These are phyloP conservation scores for Argyresthia goedartella DNA, from an alignment of 2,888 invertebrate species.

Conservation along the genomic window DNA sequence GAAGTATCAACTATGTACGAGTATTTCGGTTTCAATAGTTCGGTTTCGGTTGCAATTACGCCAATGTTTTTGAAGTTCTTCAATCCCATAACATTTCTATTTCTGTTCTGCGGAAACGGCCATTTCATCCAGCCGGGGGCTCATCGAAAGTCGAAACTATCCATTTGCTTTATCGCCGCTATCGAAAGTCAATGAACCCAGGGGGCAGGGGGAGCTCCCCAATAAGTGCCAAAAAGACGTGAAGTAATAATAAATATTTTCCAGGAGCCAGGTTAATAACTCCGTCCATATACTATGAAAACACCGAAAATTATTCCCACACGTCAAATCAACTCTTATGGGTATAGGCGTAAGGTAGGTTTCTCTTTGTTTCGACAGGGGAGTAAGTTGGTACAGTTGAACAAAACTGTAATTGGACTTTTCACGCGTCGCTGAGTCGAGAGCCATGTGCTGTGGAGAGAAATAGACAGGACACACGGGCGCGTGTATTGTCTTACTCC, in stretches of 20 bases:
- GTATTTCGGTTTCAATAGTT: too few species aligned
- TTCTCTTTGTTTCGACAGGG: conserved; percentile 7
- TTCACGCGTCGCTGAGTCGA: conserved; percentile 26
- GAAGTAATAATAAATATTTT: conserved; percentile 2
- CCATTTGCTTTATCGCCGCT: neutral
- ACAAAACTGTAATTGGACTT: conserved; percentile 33
- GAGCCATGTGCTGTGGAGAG: neutral
- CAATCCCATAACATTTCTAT: neutral
- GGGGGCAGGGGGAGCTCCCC: neutral
- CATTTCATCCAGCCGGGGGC: too few species aligned
- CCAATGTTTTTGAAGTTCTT: neutral
- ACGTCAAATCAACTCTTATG: neutral
- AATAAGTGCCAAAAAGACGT: neutral
- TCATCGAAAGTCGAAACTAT: neutral
- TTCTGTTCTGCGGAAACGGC: too few species aligned
- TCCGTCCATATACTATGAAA: neutral
- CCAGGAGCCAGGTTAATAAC: conserved; percentile 2
- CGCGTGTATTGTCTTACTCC: neutral
- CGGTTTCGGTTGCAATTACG: neutral
- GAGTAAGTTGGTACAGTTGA: conserved; percentile 16
- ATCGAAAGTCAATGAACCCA: neutral
- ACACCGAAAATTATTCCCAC: too few species aligned
- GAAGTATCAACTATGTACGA: too few species aligned
- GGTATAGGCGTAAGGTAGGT: conserved; percentile 15
- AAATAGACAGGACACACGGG: conserved; percentile 7